Percentiles rank a stretch among this genome's conserved stretches.
Evolutionary conservation across 2,797 vertebrate genomes (phyloP).

Genomic region (Salmo trutta): DNA sequence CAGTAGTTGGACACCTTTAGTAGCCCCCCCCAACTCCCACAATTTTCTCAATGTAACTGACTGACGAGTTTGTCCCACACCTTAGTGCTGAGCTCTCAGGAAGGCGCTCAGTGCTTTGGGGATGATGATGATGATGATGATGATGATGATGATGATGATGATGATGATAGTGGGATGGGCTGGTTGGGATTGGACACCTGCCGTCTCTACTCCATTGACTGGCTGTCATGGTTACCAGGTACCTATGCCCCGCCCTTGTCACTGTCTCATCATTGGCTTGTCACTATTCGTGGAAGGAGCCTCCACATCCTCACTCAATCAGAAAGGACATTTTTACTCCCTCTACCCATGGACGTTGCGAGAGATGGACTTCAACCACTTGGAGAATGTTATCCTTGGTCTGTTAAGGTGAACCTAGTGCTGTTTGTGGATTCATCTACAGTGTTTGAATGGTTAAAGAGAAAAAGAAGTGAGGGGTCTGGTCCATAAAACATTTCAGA

Average conservation of each 20-base stretch:
- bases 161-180: conserved; percentile 36
- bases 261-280: conserved; percentile 15
- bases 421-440: conserved; percentile 45
- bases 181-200: conserved; percentile 33
- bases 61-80: conserved; percentile 26
- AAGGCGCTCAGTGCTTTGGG: conserved; percentile 45
- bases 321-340: conserved; percentile 32
- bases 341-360: conserved; percentile 14
- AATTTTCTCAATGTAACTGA: conserved; percentile 36
- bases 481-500: conserved; percentile 40
- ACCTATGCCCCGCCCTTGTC: conserved; percentile 28
- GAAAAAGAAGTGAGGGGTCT: conserved; percentile 15
- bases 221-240: conserved; percentile 19
- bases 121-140: conserved; percentile 33
- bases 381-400: conserved; percentile 18
- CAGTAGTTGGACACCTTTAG: conserved; percentile 55
- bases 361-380: conserved; percentile 19
- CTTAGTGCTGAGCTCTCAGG: conserved; percentile 52
- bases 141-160: conserved; percentile 31
- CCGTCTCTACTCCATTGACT: conserved; percentile 7
- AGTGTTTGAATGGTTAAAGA: conserved; percentile 29
- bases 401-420: conserved; percentile 40
- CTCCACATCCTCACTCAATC: conserved; percentile 38
- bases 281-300: not conserved
- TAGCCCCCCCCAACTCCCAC: conserved; percentile 54